Evolutionary conservation across 2,888 invertebrate genomes (phyloP).

Genomic region (Pristionchus exspectatus): DNA sequence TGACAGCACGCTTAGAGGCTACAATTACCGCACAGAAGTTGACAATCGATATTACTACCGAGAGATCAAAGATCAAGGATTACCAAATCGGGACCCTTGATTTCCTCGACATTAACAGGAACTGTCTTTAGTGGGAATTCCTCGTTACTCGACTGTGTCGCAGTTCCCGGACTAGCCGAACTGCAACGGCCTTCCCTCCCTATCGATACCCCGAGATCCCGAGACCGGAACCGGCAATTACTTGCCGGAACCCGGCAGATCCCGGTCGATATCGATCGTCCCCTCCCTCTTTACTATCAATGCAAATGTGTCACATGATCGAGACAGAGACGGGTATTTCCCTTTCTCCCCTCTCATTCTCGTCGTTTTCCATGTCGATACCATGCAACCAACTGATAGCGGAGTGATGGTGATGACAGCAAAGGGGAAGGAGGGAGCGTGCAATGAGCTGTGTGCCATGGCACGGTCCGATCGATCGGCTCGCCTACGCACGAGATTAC

Average conservation of each 20-base stretch:
- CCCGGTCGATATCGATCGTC: background rate
- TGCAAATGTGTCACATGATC: conserved; percentile 25
- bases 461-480: background rate
- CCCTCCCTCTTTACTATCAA: background rate
- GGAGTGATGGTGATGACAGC: background rate
- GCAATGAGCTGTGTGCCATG: background rate
- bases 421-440: background rate
- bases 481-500: background rate
- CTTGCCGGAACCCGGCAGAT: background rate
- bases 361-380: background rate
- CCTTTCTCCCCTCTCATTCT: background rate
- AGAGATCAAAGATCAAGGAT: background rate
- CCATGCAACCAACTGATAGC: conserved; percentile 31
- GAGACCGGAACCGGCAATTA: no score
- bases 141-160: no score
- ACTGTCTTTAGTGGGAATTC: background rate
- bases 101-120: background rate
- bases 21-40: background rate
- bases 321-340: background rate
- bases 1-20: background rate
- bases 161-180: no score
- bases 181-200: no score
- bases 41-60: background rate
- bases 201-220: no score
- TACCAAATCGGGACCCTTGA: no score